phyloP scores from a whole-genome alignment of 2,888 invertebrate species.

The Eilema depressum region DNA sequence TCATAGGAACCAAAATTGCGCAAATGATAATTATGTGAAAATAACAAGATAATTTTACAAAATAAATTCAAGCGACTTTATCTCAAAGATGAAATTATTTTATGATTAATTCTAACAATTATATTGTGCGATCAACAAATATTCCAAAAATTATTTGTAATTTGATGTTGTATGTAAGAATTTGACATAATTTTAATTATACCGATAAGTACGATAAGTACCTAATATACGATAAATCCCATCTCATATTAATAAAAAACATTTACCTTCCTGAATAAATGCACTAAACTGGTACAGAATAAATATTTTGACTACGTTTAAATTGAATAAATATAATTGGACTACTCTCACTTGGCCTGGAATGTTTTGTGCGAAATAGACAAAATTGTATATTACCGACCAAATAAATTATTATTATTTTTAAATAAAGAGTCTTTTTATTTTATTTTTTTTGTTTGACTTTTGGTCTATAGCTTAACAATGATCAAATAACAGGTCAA shows the following conservation, averaged over 20 bases:
- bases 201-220: too few relatives aligned
- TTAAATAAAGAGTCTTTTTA: neutral
- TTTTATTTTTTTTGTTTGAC: neutral
- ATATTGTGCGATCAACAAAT: neutral
- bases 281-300: conserved; percentile 34
- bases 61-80: neutral
- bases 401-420: conserved; percentile 19
- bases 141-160: neutral
- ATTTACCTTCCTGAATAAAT: conserved; percentile 33
- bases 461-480: neutral
- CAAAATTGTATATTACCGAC: conserved; percentile 43
- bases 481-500: neutral
- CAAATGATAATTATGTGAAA: neutral
- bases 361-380: conserved; percentile 58
- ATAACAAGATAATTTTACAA: neutral
- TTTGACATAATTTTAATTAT: too few relatives aligned
- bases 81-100: neutral
- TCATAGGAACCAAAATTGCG: neutral
- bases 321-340: conserved; percentile 47
- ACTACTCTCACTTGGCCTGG: conserved; percentile 57
- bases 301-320: conserved; percentile 12
- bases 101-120: neutral
- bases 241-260: neutral
- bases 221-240: too few relatives aligned
- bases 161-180: too few relatives aligned